Percentiles rank a stretch among this genome's conserved stretches.
phyloP scores from a whole-genome alignment of 2,113 vertebrate species.

The Thunnus maccoyii region DNA sequence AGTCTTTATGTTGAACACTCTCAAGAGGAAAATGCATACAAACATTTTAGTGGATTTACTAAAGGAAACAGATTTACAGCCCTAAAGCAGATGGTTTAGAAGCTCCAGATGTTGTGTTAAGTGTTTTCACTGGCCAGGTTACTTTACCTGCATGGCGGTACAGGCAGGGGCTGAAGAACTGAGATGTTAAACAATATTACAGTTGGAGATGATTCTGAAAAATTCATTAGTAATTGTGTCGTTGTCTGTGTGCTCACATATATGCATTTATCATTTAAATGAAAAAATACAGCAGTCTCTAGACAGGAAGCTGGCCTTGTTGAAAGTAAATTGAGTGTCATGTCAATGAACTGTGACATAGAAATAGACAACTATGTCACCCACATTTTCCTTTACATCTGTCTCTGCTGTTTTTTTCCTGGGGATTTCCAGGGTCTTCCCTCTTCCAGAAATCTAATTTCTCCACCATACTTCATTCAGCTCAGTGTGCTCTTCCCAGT shows the following conservation, averaged over 20 bases:
- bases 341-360: slow-evolving; percentile 35
- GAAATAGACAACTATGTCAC: slow-evolving; percentile 21
- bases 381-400: slow-evolving; percentile 29
- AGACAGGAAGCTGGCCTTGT: background rate
- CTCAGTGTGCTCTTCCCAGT: slow-evolving; percentile 18
- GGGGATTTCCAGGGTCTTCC: slow-evolving; percentile 51
- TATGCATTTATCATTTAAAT: background rate
- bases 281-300: background rate
- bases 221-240: too few species aligned
- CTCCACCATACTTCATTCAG: slow-evolving; percentile 29
- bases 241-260: background rate
- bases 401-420: slow-evolving; percentile 19
- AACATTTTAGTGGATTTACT: slow-evolving; percentile 38
- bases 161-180: too few species aligned
- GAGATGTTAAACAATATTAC: too few species aligned
- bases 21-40: slow-evolving; percentile 46
- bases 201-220: too few species aligned
- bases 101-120: slow-evolving; percentile 28
- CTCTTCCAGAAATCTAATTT: slow-evolving; percentile 29
- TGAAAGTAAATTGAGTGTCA: slow-evolving; percentile 1
- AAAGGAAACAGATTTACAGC: slow-evolving; percentile 38
- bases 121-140: background rate
- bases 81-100: slow-evolving; percentile 51
- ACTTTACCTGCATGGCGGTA: background rate
- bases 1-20: background rate